Base-by-base conservation (phyloP, 2,888 invertebrate genomes). In the Gymnosoma rotundatum region DNA sequence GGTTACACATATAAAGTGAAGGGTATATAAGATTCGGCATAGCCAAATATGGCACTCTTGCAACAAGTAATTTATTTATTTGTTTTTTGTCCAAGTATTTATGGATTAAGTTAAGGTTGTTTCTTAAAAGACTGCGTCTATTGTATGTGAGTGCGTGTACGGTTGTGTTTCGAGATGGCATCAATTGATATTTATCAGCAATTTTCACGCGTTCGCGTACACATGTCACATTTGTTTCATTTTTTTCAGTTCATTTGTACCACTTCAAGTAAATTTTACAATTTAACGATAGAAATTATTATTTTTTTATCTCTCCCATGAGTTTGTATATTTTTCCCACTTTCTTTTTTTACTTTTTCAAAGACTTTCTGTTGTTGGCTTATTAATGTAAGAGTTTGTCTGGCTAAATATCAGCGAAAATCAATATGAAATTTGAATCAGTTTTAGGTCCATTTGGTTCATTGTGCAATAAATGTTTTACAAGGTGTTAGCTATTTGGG, bases 121-220 rank as follows among this genome's bases (percentile, higher is more conserved):
- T 3, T 50, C 56, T 20, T 58, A 48, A n/a, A 70, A n/a, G 32
- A 54, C 54, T 63, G 78, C 63, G 76, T 75, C 56, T 48, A 48
- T 69, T 70, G 21, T 42, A 10, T 42, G 4, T 56, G 66, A 48
- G 8, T 48, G 58, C 36, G 16, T 58, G 20, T 42, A 36, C 60
- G 66, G 66, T n/a, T 38, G 61, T 79, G 38, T 38, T 38, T 7
- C 7, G 38, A 61, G n/a, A n/a, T n/a, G n/a, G n/a, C n/a, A n/a
- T 56, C 73, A 73, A 50, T 56, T 66, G 73, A 58, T 72, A 83
- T 73, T 80, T 83, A 80, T 80, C 67, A 73, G 21, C 32, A 66
- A 21, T 73, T 67, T 80, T 83, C 79, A 83, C 83, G 79, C 75
- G 67, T 73, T 67, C 66, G 12, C 83, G 61, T 67, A 54, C 75